Conservation (phyloP, 1,140 invertebrate species). For the Monochamus saltuarius region DNA sequence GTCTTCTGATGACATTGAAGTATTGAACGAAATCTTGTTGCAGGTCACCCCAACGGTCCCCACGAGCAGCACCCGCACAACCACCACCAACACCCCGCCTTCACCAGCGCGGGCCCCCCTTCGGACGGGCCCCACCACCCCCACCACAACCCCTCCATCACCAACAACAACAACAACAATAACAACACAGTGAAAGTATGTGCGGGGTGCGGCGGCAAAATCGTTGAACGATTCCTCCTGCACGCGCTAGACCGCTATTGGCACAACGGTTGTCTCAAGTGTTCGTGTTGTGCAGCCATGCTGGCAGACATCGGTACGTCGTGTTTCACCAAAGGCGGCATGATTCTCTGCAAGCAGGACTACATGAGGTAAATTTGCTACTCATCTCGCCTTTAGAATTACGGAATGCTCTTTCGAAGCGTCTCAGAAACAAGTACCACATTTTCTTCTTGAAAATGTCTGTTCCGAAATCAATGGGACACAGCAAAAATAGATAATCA, state of each 20-base stretch:
- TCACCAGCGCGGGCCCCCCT: conserved; percentile 42
- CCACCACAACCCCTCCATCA: conserved; percentile 51
- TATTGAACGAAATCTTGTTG: conserved; percentile 16
- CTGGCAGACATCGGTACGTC: conserved; percentile 86
- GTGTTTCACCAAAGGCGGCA: conserved; percentile 87
- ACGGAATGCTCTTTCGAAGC: too few species aligned
- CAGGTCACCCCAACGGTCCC: conserved; percentile 45
- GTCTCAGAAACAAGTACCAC: too few species aligned
- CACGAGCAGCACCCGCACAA: conserved; percentile 42
- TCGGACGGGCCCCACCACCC: conserved; percentile 54
- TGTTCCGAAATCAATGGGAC: too few species aligned
- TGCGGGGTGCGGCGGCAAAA: conserved; percentile 72
- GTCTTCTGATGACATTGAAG: too few species aligned
- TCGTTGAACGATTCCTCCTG: conserved; percentile 83
- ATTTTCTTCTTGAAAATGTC: too few species aligned
- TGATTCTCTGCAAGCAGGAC: conserved; percentile 92
- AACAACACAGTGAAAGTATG: conserved; percentile 65
- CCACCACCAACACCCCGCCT: conserved; percentile 49
- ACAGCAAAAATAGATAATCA: too few species aligned
- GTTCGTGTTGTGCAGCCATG: conserved; percentile 80
- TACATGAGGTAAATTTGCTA: conserved; percentile 78
- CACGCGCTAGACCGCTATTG: conserved; percentile 90
- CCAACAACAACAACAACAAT: conserved; percentile 56
- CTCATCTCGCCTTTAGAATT: too few species aligned
- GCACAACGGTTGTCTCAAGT: conserved; percentile 92